Evolutionary conservation across 2,797 vertebrate species (phyloP), one percentile per base, ranked within the genome.

Genomic region (Hydrolagus colliei): DNA sequence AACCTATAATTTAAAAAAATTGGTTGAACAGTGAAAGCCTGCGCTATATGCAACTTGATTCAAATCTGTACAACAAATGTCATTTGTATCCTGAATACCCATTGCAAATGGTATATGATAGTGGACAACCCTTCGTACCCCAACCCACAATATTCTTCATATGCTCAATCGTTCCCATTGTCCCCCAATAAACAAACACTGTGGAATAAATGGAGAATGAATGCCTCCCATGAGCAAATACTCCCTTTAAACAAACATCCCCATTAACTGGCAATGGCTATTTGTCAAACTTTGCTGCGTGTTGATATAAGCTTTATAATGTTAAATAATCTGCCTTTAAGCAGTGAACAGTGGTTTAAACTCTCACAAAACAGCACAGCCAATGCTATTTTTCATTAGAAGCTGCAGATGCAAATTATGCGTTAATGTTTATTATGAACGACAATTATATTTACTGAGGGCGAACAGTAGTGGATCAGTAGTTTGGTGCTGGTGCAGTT

Each of bases 231-330:
- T 68, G 79, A 68, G 16, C 62, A 65, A 82, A 67, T 35, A 18
- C 63, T 10, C 63, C 11, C 12, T 65, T 67, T 67, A 82, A 82
- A 27, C 79, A 82, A 82, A 67, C 62, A 80, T 8, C 35, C 32
- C 13, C 62, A 41, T 82, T 82, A 82, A 82, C 27, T 82, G 63
- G 63, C 79, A 82, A 52, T 82, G 27, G 32, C 35, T 67, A 35
- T 18, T 82, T 62, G 14, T 67, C 27, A 20, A 67, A 82, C 4
- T 12, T 67, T 41, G 18, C 62, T 18, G 18, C 63, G 67, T 67
- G 27, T 65, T 68, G 10, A 32, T 35, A 16, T 35, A 68, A 35
- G 27, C 0, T 18, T 35, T 41, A 35, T 13, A 67, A 20, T 32
- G 9, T 82, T 35, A 68, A 82, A 68, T 68, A 18, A 67, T 13